These are phyloP conservation scores for Sitta europaea DNA, from an alignment of 2,113 vertebrate species.

Conservation along the genomic window DNA sequence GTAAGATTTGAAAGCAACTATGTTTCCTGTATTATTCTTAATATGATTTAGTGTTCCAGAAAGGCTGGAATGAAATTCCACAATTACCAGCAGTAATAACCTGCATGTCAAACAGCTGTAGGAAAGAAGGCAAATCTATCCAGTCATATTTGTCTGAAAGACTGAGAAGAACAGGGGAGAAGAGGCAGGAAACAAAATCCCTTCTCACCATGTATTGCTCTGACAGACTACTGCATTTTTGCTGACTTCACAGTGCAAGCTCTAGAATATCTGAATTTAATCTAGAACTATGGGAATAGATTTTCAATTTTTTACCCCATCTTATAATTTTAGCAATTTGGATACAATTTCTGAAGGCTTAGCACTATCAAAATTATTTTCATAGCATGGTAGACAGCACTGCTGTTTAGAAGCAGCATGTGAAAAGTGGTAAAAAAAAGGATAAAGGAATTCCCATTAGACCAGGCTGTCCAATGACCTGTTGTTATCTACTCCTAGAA, in stretches of 20 bases:
- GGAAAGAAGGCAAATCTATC: not conserved
- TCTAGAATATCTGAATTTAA: not conserved
- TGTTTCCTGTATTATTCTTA: not conserved
- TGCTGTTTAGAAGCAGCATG: not conserved
- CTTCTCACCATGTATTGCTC: not conserved
- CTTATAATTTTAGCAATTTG: not conserved
- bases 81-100: not conserved
- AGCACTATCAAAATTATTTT: not conserved
- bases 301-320: not conserved
- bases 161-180: not conserved
- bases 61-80: not conserved
- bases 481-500: not conserved
- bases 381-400: not conserved
- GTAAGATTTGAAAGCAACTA: not conserved
- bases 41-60: not conserved
- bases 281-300: not conserved
- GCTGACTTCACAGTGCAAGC: not conserved
- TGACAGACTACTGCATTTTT: not conserved
- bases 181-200: not conserved
- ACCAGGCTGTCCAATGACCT: not conserved
- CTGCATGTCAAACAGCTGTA: not conserved
- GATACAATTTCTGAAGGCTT: not conserved
- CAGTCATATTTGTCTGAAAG: not conserved
- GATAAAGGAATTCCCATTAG: not conserved
- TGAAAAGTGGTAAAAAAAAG: not conserved